Evolutionary conservation across 2,888 invertebrate genomes (phyloP).

Genomic region (Plutella xylostella): DNA sequence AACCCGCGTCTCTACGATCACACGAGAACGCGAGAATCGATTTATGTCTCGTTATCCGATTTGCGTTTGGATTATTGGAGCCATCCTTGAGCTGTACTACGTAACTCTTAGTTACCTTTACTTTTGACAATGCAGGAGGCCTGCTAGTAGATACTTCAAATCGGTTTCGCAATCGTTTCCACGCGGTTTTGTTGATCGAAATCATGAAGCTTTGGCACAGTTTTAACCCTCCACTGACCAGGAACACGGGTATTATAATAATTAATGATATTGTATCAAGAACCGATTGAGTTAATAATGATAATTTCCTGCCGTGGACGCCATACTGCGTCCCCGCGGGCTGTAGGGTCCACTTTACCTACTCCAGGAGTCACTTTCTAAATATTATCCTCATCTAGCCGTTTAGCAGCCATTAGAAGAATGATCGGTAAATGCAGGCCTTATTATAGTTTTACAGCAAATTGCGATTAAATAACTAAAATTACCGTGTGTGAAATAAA

Average conservation of each 20-base stretch:
- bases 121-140: no score
- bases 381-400: conserved; percentile 26
- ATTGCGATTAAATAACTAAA: conserved; percentile 14
- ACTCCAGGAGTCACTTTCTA: conserved; percentile 32
- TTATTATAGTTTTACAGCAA: conserved; percentile 11
- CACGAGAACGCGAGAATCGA: background rate
- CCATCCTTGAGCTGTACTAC: no score
- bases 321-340: conserved; percentile 1
- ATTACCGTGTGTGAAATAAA: background rate
- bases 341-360: conserved; percentile 6
- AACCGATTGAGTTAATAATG: conserved; percentile 3
- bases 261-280: background rate
- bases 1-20: background rate
- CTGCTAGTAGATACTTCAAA: no score
- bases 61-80: no score
- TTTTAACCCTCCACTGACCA: no score
- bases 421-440: conserved; percentile 17
- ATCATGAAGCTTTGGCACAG: no score
- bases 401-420: conserved; percentile 13
- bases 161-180: no score
- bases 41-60: no score
- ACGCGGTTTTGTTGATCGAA: no score
- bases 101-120: no score
- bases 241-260: no score
- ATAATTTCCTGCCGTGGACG: conserved; percentile 4